Percentiles rank a stretch among this genome's conserved stretches.
Evolutionary conservation across 2,113 vertebrate species (phyloP).

Genomic region (Pandion haliaetus): DNA sequence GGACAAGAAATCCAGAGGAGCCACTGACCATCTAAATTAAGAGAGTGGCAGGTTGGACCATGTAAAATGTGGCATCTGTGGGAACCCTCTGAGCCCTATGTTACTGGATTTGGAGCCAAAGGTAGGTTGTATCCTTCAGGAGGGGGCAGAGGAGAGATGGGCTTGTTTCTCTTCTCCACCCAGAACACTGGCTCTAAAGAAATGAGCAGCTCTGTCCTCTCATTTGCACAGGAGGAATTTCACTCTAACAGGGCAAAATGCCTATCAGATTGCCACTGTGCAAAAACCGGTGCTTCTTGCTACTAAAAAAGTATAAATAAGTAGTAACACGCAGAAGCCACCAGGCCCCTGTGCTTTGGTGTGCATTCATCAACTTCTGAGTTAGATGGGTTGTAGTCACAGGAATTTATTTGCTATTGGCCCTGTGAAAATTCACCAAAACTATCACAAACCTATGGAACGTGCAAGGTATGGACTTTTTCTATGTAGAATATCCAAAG

Average conservation of each 20-base stretch:
- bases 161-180: neutral
- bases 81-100: neutral
- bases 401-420: neutral
- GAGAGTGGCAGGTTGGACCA: neutral
- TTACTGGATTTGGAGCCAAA: neutral
- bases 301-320: neutral
- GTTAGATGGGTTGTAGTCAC: neutral
- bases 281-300: neutral
- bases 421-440: neutral
- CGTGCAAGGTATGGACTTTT: neutral
- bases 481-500: neutral
- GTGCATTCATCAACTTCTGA: neutral
- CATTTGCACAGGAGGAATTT: neutral
- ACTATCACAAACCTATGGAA: neutral
- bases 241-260: neutral
- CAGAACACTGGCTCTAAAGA: neutral
- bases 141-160: neutral
- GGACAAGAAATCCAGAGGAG: neutral
- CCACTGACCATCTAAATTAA: neutral
- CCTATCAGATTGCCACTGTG: neutral
- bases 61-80: neutral
- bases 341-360: neutral
- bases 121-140: neutral
- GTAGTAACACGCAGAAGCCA: neutral
- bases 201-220: neutral